Evolutionary conservation across 2,797 vertebrate genomes (phyloP).

Genomic region (Numenius phaeopus): DNA sequence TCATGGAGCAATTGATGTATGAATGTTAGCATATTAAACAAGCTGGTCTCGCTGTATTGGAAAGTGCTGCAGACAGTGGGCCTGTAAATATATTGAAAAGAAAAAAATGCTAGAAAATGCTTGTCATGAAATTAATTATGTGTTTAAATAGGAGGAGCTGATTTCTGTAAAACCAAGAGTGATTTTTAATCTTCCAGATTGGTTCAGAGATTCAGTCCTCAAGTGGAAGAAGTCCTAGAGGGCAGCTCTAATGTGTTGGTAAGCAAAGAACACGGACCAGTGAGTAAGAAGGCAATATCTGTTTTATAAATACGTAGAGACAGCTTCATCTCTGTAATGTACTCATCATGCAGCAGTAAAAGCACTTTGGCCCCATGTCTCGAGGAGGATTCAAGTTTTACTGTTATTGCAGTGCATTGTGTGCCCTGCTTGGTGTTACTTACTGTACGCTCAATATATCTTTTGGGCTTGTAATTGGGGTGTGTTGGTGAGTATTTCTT

Average conservation of each 20-base stretch:
- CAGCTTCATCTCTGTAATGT: background rate
- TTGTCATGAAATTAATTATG: slow-evolving; percentile 25
- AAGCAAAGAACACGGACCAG: background rate
- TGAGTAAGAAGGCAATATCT: background rate
- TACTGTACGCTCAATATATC: background rate
- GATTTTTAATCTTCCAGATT: slow-evolving; percentile 11
- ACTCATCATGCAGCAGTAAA: background rate
- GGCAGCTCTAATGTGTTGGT: background rate
- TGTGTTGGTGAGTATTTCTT: background rate
- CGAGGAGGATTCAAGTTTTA: background rate
- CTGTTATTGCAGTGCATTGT: background rate
- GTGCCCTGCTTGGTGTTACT: background rate
- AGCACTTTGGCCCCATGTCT: background rate
- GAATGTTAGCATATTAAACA: background rate
- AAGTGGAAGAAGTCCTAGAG: background rate
- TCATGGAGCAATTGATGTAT: background rate
- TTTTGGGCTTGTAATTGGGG: background rate
- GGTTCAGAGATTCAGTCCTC: background rate
- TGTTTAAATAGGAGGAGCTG: slow-evolving; percentile 4
- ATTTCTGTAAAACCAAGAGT: slow-evolving; percentile 26
- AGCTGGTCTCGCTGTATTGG: background rate
- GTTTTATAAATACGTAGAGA: background rate
- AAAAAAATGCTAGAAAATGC: background rate
- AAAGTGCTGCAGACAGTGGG: background rate
- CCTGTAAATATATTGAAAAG: background rate